Percentiles rank a stretch among this genome's conserved stretches.
phyloP scores from a whole-genome alignment of 2,888 invertebrate species.

The Pasiphila rectangulata region DNA sequence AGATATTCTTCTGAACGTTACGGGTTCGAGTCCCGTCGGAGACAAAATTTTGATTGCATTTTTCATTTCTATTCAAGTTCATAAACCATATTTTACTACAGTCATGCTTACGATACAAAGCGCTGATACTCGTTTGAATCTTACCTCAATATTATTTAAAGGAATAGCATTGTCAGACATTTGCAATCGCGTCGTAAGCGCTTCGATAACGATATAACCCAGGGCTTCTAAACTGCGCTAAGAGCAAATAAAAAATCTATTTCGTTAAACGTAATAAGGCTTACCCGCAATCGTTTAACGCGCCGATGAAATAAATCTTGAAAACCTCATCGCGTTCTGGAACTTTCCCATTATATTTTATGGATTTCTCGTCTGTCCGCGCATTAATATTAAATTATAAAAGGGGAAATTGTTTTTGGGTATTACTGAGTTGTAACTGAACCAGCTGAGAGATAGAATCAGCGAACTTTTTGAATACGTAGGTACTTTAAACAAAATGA shows the following conservation, averaged over 20 bases:
- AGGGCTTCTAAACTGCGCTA: conserved; percentile 5
- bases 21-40: no score
- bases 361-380: conserved; percentile 70
- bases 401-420: conserved; percentile 48
- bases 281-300: conserved; percentile 46
- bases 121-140: no score
- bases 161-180: no score
- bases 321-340: conserved; percentile 61
- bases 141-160: not conserved
- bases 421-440: conserved; percentile 32
- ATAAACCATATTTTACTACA: no score
- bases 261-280: conserved; percentile 43
- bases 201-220: not conserved
- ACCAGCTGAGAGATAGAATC: conserved; percentile 24
- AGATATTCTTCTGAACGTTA: no score
- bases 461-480: conserved; percentile 10
- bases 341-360: conserved; percentile 76
- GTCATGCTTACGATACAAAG: no score
- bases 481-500: not conserved
- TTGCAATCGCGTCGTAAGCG: not conserved
- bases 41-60: no score
- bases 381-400: conserved; percentile 76
- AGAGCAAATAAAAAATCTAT: conserved; percentile 31
- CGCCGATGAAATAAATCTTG: conserved; percentile 70
- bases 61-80: no score